Evolutionary conservation across 2,797 vertebrate genomes (phyloP).

Genomic region (Peromyscus eremicus): DNA sequence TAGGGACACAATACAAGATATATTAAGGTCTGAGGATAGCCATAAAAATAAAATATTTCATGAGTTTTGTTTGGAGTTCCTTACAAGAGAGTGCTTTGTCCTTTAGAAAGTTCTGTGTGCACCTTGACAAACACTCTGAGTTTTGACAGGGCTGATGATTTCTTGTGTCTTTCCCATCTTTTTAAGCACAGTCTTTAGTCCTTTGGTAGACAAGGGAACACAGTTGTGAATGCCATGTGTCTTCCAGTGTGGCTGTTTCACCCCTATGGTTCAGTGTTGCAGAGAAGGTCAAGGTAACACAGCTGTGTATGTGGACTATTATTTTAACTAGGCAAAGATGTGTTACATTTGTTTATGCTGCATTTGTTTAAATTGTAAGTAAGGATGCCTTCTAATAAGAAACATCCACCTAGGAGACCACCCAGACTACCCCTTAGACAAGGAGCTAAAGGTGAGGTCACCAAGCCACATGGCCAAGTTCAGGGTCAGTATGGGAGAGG

Average conservation of each 20-base stretch:
- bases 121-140: not conserved
- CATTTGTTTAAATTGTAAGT: not conserved
- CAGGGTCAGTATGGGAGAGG: not conserved
- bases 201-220: not conserved
- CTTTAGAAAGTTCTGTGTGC: not conserved
- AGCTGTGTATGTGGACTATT: not conserved
- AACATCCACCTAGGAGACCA: not conserved
- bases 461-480: not conserved
- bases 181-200: not conserved
- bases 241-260: not conserved
- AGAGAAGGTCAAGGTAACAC: not conserved
- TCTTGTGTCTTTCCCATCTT: not conserved
- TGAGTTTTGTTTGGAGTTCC: constrained; percentile 21
- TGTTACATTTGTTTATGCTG: not conserved
- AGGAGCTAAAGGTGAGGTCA: too few relatives aligned
- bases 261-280: not conserved
- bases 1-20: constrained; percentile 15
- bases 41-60: constrained; percentile 59
- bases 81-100: not conserved
- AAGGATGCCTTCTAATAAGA: not conserved
- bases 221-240: not conserved
- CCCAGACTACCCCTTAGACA: not conserved
- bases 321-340: not conserved
- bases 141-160: not conserved
- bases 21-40: constrained; percentile 6